Base-by-base conservation (phyloP, 2,888 invertebrate genomes). In the Ellobium chinense region DNA sequence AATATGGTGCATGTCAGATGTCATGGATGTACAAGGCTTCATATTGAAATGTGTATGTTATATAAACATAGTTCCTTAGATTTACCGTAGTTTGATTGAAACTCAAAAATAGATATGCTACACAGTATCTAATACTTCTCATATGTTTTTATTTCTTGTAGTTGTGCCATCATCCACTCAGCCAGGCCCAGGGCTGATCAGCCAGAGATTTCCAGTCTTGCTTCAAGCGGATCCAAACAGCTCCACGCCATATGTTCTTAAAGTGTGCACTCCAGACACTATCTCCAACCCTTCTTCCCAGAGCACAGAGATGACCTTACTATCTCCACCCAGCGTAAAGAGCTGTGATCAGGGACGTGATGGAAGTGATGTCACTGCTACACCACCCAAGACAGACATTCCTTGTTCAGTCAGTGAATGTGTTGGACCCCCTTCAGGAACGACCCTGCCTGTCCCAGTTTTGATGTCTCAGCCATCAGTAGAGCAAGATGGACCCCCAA, bases 191-290 rank as follows among this genome's bases (percentile, higher is more conserved):
- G 72, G 72, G 9, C 7, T n/a, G 18, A 36, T 58, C 37, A 56
- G 12, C 2, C 34, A 56, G 12, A 56, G 72, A n/a, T 72, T 60
- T 60, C 72, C 72, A 7, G 72, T 72, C 14, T 7, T 72, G 24
- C 24, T 72, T 1, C 72, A 72, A 21, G 12, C 24, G 21, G 36
- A 72, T 36, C 21, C 72, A 0, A 60, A 58, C 2, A 1, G 27
- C 14, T 9, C 9, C 24, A 18, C 24, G 9, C 58, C 54, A 18
- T 7, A 58, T 27, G 56, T 24, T 72, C 14, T 72, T 12, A 24
- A 58, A 72, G 72, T 60, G 12, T 58, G 27, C 18, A 56, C 58
- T 14, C 34, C 36, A n/a, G 34, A 31, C 56, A 14, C 58, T 21
- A 34, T n/a, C 12, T 58, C 5, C 56, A 14, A 2, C 54, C 36